A percentile compares a stretch with the other conserved stretches of the same genome.
Conservation (phyloP, 2,113 vertebrate species). For the Cyrtonyx montezumae region DNA sequence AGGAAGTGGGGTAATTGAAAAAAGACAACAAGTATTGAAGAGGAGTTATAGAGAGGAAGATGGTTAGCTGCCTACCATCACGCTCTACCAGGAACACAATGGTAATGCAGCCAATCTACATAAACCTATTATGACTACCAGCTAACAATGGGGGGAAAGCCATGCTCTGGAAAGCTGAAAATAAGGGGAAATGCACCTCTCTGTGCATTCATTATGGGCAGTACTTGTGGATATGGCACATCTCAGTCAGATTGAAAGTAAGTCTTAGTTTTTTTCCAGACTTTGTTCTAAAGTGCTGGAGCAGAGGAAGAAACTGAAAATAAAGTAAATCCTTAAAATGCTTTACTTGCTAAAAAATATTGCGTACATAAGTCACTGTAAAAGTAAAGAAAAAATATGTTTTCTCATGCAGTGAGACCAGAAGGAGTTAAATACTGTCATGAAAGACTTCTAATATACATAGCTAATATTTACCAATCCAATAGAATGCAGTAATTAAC, state of each 20-base stretch:
- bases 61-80: background rate
- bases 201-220: background rate
- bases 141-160: background rate
- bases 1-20: background rate
- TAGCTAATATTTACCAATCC: background rate
- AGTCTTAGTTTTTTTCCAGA: background rate
- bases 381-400: background rate
- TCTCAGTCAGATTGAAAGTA: rapidly evolving
- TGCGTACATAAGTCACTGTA: background rate
- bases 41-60: background rate
- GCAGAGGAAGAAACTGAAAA: background rate
- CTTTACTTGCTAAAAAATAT: background rate
- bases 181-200: background rate
- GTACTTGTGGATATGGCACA: rapidly evolving
- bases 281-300: background rate
- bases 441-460: background rate
- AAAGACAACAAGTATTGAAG: background rate
- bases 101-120: background rate
- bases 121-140: background rate
- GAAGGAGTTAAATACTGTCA: background rate
- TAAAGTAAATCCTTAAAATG: background rate
- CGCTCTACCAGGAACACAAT: background rate
- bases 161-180: background rate
- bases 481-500: background rate
- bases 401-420: background rate